These are phyloP conservation scores for Okamejei kenojei DNA, from an alignment of 2,797 vertebrate genomes.

Conservation along the genomic window DNA sequence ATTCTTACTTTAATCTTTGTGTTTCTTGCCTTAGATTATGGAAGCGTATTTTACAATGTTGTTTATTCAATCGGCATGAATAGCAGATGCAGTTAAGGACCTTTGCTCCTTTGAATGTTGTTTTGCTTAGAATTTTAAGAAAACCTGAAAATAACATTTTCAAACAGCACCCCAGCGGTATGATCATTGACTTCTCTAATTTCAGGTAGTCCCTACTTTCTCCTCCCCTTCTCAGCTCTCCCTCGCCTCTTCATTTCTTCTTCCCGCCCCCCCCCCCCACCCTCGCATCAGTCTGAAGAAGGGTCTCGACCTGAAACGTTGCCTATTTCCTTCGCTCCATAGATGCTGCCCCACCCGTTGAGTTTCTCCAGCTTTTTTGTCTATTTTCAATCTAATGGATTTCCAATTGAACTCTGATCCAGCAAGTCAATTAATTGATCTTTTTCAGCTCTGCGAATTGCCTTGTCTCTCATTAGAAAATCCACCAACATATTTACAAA, in stretches of 20 bases:
- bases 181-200: no score
- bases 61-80: neutral
- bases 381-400: no score
- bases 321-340: no score
- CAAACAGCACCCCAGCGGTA: neutral
- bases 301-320: no score
- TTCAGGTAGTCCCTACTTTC: no score
- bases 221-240: no score
- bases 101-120: neutral
- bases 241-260: no score
- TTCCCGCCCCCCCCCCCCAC: no score
- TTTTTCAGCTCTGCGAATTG: neutral
- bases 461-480: neutral
- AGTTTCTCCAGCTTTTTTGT: no score
- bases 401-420: neutral
- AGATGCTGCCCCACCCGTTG: no score
- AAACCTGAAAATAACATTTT: neutral
- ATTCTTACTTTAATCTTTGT: neutral
- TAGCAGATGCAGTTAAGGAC: neutral
- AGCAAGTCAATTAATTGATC: neutral
- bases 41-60: neutral
- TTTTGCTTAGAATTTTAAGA: neutral
- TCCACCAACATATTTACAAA: neutral
- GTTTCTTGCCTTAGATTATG: neutral
- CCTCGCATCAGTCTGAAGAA: no score